Evolutionary conservation across 2,888 invertebrate species (phyloP), one percentile per base, ranked within the genome.

Genomic region (Harpagoxenus sublaevis): DNA sequence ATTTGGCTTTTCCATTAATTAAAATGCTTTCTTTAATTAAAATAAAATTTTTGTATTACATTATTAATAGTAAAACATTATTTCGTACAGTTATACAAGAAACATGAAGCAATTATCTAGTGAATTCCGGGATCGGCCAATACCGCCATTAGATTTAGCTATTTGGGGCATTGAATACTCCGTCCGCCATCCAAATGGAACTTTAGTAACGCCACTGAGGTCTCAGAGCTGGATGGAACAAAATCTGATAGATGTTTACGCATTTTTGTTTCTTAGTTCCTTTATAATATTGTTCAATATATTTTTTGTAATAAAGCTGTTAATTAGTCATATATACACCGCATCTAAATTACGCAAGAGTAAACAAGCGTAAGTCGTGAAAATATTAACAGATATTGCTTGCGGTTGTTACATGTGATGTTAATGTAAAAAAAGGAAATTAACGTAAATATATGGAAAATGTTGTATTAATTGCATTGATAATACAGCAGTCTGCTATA

Each of bases 21-120:
- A 45, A 42, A 9, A 35, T 9, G 42, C 42, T 3, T 35, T 35
- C 6, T 23, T 23, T 23, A 23, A 6, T 35, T 35, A 35, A 35
- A 35, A 35, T 35, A 6, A 5, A 35, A 35, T 35, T 35, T 5
- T 35, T 35, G 23, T 45, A 45, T 45, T 45, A 10, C 42, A 3
- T 45, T 1, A 45, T 45, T 45, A 45, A 45, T 45, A 45, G 3
- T 45, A 45, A 45, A 45, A 45, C 42, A n/a, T 3, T 31, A n/a
- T 3, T 31, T 15, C 15, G 2, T 31, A 2, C 15, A 60, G 60
- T 31, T 60, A 60, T 31, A 31, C 60, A 2, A 65, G 8, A 55
- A 82, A 78, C n/a, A 87, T 87, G 87, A 85, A 83, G 71, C 60
- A 68, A 42, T 74, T 87, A 35, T 87, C 79, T 1, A n/a, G 28